Evolutionary conservation across 2,797 vertebrate species (phyloP).

Genomic region (Bufotes viridis): DNA sequence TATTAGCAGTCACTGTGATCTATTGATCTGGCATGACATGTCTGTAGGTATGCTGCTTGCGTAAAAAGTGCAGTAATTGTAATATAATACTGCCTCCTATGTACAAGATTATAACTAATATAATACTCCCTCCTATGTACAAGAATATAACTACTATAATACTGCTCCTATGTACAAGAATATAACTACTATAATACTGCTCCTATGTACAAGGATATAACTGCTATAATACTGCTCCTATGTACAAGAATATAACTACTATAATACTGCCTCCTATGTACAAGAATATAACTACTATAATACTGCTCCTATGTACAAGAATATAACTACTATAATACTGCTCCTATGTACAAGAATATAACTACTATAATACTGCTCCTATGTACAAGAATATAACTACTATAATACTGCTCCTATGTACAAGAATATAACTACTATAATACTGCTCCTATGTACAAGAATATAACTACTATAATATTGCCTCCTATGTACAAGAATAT

Average conservation of each 20-base stretch:
- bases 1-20: background rate
- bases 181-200: background rate
- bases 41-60: background rate
- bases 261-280: slow-evolving; percentile 8
- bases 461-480: too few relatives aligned
- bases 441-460: background rate
- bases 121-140: background rate
- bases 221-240: background rate
- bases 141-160: slow-evolving; percentile 8
- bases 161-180: background rate
- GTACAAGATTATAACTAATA: too few relatives aligned
- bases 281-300: slow-evolving; percentile 2
- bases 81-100: background rate
- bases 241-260: background rate
- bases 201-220: background rate
- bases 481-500: background rate
- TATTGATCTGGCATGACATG: background rate
- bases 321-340: slow-evolving; percentile 11
- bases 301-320: background rate
- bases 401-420: background rate
- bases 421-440: slow-evolving; percentile 18
- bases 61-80: background rate
- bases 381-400: slow-evolving; percentile 13
- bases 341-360: background rate
- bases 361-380: slow-evolving; percentile 5